Base-by-base conservation (phyloP, 1,140 invertebrate species). In the Drosophila nikananu region DNA sequence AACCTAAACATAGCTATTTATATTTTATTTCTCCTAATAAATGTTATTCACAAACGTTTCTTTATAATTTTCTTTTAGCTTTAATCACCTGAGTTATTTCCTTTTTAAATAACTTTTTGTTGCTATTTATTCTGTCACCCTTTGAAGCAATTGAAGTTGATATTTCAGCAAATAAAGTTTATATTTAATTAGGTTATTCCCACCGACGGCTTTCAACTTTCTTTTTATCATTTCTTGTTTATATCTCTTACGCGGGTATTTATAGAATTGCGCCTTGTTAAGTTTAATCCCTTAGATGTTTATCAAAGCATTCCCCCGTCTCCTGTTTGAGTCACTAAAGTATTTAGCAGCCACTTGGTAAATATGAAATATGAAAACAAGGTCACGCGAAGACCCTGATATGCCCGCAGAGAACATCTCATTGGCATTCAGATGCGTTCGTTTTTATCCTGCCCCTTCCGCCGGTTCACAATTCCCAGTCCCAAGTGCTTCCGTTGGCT, bases 401-500 rank as follows among this genome's bases (percentile, higher is more conserved):
- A 12, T 25, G 19, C 44, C 65, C 61, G 32, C 62, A 67, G n/a
- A 19, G 63, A 68, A 27, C 25, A 42, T 48, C 19, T 32, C 44
- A 51, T 41, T 73, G 54, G 55, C 54, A 73, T 72, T 72, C 37
- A 52, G 44, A 73, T 41, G 44, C 27, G 27, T 51, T 30, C 35
- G 25, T 49, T 27, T 39, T 68, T n/a, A n/a, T 41, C 17, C 65
- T 48, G 12, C 35, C 37, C 52, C n/a, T n/a, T 48, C n/a, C 25
- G 19, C 39, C 54, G 35, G 35, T 17, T 8, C 21, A 23, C 13
- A 37, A 48, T 49, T 41, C 13, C 23, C 51, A 32, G 27, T 54
- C 67, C 67, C 66, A 70, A 37, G 35, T n/a, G 70, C 21, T 35
- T 13, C 66, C 39, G 17, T 25, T 35, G 8, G 51, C 41, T 66